These are phyloP conservation scores for Psephotus haematonotus DNA, from an alignment of 2,113 vertebrate genomes.

Conservation along the genomic window DNA sequence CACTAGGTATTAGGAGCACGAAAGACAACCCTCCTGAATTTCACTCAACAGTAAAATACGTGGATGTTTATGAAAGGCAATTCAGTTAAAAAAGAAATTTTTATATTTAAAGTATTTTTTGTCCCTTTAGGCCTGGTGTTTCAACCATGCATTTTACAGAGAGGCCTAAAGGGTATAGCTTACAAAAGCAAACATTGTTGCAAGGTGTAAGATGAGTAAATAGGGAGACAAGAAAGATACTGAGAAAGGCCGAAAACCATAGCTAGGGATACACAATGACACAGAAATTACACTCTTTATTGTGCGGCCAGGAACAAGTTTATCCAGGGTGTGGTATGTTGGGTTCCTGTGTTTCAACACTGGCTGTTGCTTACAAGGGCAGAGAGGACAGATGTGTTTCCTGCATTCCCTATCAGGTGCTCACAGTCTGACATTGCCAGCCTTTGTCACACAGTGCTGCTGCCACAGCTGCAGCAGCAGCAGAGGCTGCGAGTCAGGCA, in stretches of 20 bases:
- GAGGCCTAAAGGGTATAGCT: background rate
- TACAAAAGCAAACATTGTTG: background rate
- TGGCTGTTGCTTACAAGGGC: background rate
- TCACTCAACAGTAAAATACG: background rate
- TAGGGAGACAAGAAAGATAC: background rate
- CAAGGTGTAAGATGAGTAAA: background rate
- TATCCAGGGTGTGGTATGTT: background rate
- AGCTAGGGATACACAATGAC: background rate
- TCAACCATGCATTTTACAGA: rapidly evolving
- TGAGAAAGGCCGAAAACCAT: background rate
- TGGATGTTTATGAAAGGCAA: background rate
- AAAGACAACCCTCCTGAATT: background rate
- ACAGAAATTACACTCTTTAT: background rate
- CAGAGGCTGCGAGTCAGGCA: background rate
- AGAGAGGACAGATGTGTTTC: background rate
- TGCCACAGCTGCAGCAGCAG: background rate
- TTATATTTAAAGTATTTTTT: background rate
- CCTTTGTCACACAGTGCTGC: background rate
- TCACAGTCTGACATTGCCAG: background rate
- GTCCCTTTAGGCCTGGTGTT: background rate
- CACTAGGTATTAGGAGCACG: background rate
- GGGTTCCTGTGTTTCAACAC: background rate
- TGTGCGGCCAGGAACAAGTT: background rate
- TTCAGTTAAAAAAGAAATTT: background rate
- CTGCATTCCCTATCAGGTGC: background rate